Evolutionary conservation across 2,888 invertebrate genomes (phyloP).

Genomic region (Phyllotreta cruciferae): DNA sequence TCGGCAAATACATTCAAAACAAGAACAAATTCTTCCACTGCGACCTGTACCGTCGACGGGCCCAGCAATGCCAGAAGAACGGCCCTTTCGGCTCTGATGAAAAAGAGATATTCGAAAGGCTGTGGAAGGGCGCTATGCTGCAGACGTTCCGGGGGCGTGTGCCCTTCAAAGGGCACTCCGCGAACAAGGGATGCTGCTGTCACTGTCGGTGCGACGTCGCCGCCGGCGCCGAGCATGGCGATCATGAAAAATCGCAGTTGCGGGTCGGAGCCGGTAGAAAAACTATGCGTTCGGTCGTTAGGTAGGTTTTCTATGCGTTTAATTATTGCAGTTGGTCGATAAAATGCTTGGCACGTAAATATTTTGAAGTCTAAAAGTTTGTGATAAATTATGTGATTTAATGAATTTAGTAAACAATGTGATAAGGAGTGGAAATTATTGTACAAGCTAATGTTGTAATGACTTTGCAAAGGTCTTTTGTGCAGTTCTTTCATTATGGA

Average conservation of each 20-base stretch:
- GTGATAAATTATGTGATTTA: too few species aligned
- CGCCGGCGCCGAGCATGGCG: conserved; percentile 57
- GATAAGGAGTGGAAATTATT: too few species aligned
- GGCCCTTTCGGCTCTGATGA: conserved; percentile 65
- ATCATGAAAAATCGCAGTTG: conserved; percentile 20
- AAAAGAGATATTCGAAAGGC: conserved; percentile 72
- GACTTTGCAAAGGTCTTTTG: too few species aligned
- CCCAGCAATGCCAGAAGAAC: conserved; percentile 26
- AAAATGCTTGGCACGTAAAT: too few species aligned
- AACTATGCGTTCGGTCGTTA: conserved; percentile 71
- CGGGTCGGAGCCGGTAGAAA: conserved; percentile 55
- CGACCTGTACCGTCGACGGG: conserved; percentile 27
- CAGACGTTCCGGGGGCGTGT: conserved; percentile 54
- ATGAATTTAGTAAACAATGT: too few species aligned
- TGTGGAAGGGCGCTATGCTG: conserved; percentile 70
- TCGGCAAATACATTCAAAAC: conserved; percentile 23
- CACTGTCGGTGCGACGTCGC: conserved; percentile 63
- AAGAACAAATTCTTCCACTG: conserved; percentile 27
- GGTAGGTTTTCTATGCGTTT: conserved; percentile 58
- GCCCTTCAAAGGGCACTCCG: conserved; percentile 37
- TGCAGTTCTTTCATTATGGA: too few species aligned
- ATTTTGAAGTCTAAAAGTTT: too few species aligned
- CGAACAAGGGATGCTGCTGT: conserved; percentile 56
- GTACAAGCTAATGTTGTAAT: too few species aligned
- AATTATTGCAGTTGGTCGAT: too few species aligned